A percentile compares a stretch with the other conserved stretches of the same genome.
Evolutionary conservation across 30 jellyfish, hydroid and myxozoan genomes (phyloP).

Genomic region (Chironex yamaguchii): DNA sequence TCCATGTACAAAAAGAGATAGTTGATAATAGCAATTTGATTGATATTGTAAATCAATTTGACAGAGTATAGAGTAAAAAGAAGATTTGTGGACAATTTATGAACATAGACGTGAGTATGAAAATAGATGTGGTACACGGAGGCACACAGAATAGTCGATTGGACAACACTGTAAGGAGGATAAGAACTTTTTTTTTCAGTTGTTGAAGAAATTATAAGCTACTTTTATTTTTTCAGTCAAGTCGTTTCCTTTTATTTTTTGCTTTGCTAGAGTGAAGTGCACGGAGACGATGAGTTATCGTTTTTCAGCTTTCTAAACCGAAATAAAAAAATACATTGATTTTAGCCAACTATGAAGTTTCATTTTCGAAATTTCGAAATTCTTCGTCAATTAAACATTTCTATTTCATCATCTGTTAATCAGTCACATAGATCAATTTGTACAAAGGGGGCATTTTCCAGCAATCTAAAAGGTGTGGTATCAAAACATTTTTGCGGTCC

Average conservation of each 20-base stretch:
- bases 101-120: slow-evolving; percentile 1
- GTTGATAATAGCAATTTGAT: slow-evolving; percentile 4
- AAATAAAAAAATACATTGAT: no score
- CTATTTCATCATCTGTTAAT: neutral
- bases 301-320: no score
- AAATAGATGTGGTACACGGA: neutral
- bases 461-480: neutral
- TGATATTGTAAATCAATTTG: slow-evolving; percentile 10
- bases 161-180: no score
- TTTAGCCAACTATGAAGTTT: neutral
- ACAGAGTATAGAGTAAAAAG: slow-evolving; percentile 8
- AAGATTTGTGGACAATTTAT: slow-evolving; percentile 3
- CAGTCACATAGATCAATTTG: neutral
- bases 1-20: slow-evolving; percentile 11
- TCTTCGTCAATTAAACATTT: neutral
- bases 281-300: no score
- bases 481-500: neutral
- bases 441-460: slow-evolving; percentile 4
- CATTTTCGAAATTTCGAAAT: neutral
- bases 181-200: no score
- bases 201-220: no score
- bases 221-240: no score
- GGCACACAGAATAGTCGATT: no score
- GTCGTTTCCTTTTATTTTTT: no score
- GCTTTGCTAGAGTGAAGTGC: no score